phyloP scores from a whole-genome alignment of 2,113 vertebrate species.

The Carlito syrichta region DNA sequence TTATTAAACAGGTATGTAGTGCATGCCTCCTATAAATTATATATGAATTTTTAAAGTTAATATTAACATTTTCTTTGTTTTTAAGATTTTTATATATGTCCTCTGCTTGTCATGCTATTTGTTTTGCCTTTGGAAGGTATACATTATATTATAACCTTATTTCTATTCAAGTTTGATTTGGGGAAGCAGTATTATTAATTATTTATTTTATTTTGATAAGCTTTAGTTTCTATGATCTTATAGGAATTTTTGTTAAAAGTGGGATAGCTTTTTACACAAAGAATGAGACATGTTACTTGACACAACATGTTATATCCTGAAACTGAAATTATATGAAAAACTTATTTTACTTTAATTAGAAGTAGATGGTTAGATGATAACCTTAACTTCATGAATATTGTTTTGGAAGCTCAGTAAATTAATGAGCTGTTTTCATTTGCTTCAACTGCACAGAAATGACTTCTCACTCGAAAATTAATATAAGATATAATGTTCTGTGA shows the following conservation, averaged over 20 bases:
- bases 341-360: not conserved
- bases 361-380: accelerated
- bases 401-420: not conserved
- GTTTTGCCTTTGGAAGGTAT: not conserved
- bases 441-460: not conserved
- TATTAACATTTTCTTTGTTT: not conserved
- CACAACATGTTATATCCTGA: no score
- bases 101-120: not conserved
- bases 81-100: not conserved
- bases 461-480: not conserved
- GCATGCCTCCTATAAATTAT: not conserved
- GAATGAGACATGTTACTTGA: not conserved
- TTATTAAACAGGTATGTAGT: not conserved
- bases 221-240: not conserved
- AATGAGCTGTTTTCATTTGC: not conserved
- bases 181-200: not conserved
- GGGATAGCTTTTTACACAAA: not conserved
- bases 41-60: not conserved
- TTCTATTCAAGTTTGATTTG: not conserved
- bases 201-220: not conserved
- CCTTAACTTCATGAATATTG: not conserved
- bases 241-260: not conserved
- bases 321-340: not conserved
- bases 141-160: not conserved
- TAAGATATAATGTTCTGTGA: not conserved